Evolutionary conservation across 2,888 invertebrate genomes (phyloP).

Genomic region (Pheosia tremula): DNA sequence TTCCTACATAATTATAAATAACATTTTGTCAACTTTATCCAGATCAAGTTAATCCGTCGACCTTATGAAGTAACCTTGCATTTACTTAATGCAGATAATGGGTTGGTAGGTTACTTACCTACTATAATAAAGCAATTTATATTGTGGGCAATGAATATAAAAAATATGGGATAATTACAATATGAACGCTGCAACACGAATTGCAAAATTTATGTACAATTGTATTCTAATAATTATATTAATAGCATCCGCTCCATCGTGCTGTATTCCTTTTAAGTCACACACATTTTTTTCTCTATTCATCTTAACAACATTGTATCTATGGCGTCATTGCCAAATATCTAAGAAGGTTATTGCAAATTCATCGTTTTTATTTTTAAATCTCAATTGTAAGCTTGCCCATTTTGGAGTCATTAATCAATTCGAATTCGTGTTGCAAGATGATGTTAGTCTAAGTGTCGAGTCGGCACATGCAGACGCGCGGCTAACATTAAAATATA

Average conservation of each 20-base stretch:
- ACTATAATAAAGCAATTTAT: slow-evolving; percentile 15
- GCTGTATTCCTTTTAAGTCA: background rate
- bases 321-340: background rate
- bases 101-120: slow-evolving; percentile 9
- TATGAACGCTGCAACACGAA: slow-evolving; percentile 21
- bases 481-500: background rate
- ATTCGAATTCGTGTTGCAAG: background rate
- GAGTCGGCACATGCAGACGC: no score
- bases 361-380: background rate
- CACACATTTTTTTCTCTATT: background rate
- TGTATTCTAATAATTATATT: no score
- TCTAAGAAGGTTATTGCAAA: background rate
- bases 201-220: background rate
- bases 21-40: slow-evolving; percentile 28
- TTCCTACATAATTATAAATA: slow-evolving; percentile 23
- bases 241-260: background rate
- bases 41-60: slow-evolving; percentile 30
- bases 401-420: background rate
- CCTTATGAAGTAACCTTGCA: slow-evolving; percentile 44
- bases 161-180: slow-evolving; percentile 10
- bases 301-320: background rate
- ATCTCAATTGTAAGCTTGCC: background rate
- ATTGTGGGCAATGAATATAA: slow-evolving; percentile 7
- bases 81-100: slow-evolving; percentile 31
- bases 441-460: background rate